Evolutionary conservation across 2,797 vertebrate genomes (phyloP).

Genomic region (Cynopterus sphinx): DNA sequence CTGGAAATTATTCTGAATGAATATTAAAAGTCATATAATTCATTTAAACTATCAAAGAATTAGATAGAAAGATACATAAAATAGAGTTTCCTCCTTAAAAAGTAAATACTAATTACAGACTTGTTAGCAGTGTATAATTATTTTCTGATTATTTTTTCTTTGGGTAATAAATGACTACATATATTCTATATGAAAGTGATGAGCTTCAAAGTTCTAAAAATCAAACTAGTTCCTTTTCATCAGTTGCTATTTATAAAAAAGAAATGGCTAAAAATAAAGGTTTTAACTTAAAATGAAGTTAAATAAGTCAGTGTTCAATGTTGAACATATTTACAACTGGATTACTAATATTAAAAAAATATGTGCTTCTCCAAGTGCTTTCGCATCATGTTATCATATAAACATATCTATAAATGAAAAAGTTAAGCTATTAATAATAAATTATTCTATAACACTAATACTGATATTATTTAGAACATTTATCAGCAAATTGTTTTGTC

Average conservation of each 20-base stretch:
- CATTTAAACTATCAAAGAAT: conserved; percentile 60
- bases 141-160: not conserved
- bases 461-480: conserved; percentile 23
- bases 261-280: not conserved
- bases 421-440: not conserved
- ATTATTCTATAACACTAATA: not conserved
- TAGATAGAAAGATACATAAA: conserved; percentile 10
- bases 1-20: conserved; percentile 74
- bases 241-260: conserved; percentile 20
- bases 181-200: not conserved
- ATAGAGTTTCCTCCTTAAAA: not conserved
- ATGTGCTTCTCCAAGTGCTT: not conserved
- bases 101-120: not conserved
- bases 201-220: not conserved
- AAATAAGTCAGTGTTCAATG: not conserved
- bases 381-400: not conserved
- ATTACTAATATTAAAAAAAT: not conserved
- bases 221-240: not conserved
- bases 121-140: not conserved
- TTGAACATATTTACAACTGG: not conserved
- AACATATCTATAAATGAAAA: conserved; percentile 1
- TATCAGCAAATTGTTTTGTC: conserved; percentile 21
- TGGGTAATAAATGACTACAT: not conserved
- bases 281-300: conserved; percentile 4
- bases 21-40: conserved; percentile 50